Conservation (phyloP, 2,797 vertebrate species). For the Tokudaia tokunoshimensis region DNA sequence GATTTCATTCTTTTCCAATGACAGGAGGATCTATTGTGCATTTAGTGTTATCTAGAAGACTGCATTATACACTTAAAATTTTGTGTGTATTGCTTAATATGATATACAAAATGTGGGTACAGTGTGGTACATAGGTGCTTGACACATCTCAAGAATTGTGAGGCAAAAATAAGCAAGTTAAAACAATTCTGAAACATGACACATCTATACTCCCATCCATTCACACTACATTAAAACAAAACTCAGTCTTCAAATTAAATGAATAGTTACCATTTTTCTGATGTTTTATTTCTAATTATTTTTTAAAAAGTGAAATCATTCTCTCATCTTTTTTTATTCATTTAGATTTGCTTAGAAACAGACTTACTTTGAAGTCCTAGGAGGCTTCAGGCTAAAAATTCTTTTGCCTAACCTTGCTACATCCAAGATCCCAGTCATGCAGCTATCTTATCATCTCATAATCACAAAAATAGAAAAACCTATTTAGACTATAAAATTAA, state of each 20-base stretch:
- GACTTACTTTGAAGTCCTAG: not conserved
- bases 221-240: not conserved
- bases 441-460: not conserved
- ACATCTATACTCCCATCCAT: not conserved
- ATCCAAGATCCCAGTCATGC: not conserved
- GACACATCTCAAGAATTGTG: not conserved
- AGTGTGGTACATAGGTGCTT: not conserved
- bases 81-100: not conserved
- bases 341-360: not conserved
- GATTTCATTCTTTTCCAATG: not conserved
- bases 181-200: not conserved
- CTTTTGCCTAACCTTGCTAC: not conserved
- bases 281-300: not conserved
- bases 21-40: not conserved
- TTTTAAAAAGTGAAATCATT: not conserved
- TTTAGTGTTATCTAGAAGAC: not conserved
- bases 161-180: not conserved
- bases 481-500: not conserved
- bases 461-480: not conserved
- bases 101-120: not conserved
- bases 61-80: not conserved
- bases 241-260: not conserved
- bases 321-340: not conserved
- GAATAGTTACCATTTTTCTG: not conserved
- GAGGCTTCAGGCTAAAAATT: not conserved